These are phyloP conservation scores for Dromaius novaehollandiae DNA, from an alignment of 2,113 vertebrate species.

Conservation along the genomic window DNA sequence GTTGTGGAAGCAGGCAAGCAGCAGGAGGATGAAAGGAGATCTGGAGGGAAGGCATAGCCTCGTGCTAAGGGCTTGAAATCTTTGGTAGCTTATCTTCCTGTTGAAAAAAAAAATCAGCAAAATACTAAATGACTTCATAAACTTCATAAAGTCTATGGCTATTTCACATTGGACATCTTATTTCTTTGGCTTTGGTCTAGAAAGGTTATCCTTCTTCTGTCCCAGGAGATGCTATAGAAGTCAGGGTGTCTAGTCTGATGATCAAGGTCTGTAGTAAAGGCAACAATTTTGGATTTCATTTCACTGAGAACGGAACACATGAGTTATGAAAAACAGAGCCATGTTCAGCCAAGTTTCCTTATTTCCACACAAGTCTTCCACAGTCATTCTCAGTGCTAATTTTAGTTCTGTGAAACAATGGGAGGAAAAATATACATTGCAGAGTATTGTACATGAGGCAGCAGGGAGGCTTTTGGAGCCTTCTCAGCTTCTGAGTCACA, in stretches of 20 bases:
- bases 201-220: background rate
- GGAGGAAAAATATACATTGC: constrained; percentile 5
- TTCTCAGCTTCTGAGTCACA: background rate
- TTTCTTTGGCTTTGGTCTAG: background rate
- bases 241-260: background rate
- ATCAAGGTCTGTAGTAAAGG: background rate
- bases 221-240: background rate
- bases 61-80: background rate
- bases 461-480: background rate
- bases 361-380: background rate
- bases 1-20: background rate
- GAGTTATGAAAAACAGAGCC: background rate
- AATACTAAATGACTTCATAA: background rate
- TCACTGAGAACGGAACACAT: background rate
- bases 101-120: background rate
- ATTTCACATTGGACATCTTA: background rate
- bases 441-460: background rate
- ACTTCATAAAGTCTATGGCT: background rate
- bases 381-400: background rate
- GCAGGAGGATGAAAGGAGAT: background rate
- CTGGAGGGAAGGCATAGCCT: background rate
- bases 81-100: background rate
- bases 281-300: background rate
- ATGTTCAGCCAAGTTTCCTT: background rate
- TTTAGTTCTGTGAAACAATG: constrained; percentile 42